These are phyloP conservation scores for Apteryx owenii DNA, from an alignment of 2,113 vertebrate genomes.

Conservation along the genomic window DNA sequence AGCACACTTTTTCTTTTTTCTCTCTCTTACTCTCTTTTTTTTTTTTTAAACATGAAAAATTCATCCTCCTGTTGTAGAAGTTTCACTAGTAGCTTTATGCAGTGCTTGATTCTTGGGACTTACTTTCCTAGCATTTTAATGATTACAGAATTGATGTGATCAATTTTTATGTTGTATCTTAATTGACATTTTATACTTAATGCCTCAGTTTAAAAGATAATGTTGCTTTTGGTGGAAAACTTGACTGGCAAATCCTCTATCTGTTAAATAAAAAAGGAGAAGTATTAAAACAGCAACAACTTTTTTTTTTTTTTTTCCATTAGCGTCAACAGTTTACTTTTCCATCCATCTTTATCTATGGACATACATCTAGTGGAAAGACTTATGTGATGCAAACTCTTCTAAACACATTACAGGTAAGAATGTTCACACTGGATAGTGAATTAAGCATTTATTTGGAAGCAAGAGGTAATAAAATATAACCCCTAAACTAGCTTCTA, in stretches of 20 bases:
- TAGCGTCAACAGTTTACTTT: constrained; percentile 91
- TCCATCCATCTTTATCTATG: constrained; percentile 94
- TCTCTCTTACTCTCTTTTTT: not conserved
- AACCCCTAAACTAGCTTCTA: not conserved
- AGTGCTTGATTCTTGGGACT: not conserved
- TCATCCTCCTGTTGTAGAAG: not conserved
- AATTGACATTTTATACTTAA: not conserved
- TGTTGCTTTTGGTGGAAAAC: not conserved
- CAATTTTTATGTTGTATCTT: not conserved
- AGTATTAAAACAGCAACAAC: not conserved
- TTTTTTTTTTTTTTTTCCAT: not conserved
- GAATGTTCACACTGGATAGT: constrained; percentile 7
- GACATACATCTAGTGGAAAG: constrained; percentile 93
- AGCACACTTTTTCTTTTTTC: not conserved
- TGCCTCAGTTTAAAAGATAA: not conserved
- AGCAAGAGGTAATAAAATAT: not conserved
- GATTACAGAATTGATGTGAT: not conserved
- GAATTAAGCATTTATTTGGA: not conserved
- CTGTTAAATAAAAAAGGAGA: not conserved
- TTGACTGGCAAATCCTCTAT: not conserved
- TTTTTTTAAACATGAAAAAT: not conserved
- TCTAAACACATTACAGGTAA: constrained; percentile 90
- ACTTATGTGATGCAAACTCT: constrained; percentile 89
- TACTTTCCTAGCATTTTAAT: not conserved
- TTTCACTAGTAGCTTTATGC: not conserved